Evolutionary conservation across 2,888 invertebrate species (phyloP), one percentile per base, ranked within the genome.

Genomic region (Pristionchus fissidentatus): DNA sequence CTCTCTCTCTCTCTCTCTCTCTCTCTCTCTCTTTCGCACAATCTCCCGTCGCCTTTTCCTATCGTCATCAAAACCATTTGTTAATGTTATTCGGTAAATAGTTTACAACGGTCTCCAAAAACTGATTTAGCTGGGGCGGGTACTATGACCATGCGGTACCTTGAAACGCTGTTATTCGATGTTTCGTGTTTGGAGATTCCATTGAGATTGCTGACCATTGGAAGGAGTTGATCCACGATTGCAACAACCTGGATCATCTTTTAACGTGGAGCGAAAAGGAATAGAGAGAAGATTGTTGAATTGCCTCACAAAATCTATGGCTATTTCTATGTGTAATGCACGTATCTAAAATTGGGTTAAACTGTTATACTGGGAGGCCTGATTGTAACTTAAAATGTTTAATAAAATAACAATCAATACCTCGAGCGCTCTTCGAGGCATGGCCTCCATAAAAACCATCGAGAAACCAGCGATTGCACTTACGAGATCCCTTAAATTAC

Each of bases 201-300:
- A 84, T 89, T 89, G 60, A 88, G 60, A 78, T 85, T 87, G 13
- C 89, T 86, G 1, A 91, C 87, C 85, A 89, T 84, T 19, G 90
- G 90, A 15, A 92, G 87, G 10, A 91, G 84, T 75, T 90, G 90
- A 77, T 92, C 92, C 77, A 92, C 83, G 10, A 89, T 89, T 1
- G 90, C 87, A 80, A 92, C 87, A 7, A 91, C 83, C 86, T 86
- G 22, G 26, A 46, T n/a, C n/a, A n/a, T n/a, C 10, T 15, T 13
- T 62, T 62, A 62, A 13, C 13, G 62, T 62, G n/a, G n/a, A 52
- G 52, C 19, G 13, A 52, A 15, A 15, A 19, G 13, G 13, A 52
- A 52, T 52, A 52, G 13, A 52, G 13, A 52, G 13, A 15, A 15
- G 19, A 52, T n/a, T n/a, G 19, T 4, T 1, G 26, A 46, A 29